Evolutionary conservation across 2,113 vertebrate species (phyloP).

Genomic region (Leptobrachium leishanense): DNA sequence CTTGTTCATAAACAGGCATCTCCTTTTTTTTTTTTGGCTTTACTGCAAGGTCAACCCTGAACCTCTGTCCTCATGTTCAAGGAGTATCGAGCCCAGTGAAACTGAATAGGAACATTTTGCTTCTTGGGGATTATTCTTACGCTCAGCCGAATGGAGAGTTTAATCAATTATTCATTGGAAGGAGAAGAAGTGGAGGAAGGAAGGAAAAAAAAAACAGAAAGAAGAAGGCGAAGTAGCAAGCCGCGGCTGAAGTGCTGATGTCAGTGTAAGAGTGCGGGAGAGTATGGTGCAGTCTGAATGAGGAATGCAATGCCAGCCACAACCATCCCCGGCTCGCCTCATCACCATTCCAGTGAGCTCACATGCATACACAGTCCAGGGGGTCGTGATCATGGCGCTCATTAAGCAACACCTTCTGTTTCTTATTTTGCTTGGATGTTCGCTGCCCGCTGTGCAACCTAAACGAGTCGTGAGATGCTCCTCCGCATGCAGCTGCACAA

Average conservation of each 20-base stretch:
- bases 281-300: slow-evolving; percentile 67
- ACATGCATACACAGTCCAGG: slow-evolving; percentile 53
- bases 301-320: slow-evolving; percentile 38
- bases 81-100: slow-evolving; percentile 14
- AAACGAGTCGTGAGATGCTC: slow-evolving; percentile 77
- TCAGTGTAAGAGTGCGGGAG: slow-evolving; percentile 78
- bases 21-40: neutral
- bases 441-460: slow-evolving; percentile 57
- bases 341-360: slow-evolving; percentile 49
- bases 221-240: slow-evolving; percentile 47
- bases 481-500: slow-evolving; percentile 88
- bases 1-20: slow-evolving; percentile 17
- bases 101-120: slow-evolving; percentile 29
- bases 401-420: slow-evolving; percentile 51
- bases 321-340: slow-evolving; percentile 24
- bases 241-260: slow-evolving; percentile 83
- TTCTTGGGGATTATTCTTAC: slow-evolving; percentile 55
- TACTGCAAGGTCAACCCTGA: slow-evolving; percentile 55
- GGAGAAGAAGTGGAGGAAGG: neutral
- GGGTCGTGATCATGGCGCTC: slow-evolving; percentile 70
- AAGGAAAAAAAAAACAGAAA: neutral
- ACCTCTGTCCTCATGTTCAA: slow-evolving; percentile 22
- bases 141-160: slow-evolving; percentile 52
- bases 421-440: slow-evolving; percentile 50
- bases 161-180: slow-evolving; percentile 73